Conservation (phyloP, 2,797 vertebrate genomes). For the Poecilia velifera region DNA sequence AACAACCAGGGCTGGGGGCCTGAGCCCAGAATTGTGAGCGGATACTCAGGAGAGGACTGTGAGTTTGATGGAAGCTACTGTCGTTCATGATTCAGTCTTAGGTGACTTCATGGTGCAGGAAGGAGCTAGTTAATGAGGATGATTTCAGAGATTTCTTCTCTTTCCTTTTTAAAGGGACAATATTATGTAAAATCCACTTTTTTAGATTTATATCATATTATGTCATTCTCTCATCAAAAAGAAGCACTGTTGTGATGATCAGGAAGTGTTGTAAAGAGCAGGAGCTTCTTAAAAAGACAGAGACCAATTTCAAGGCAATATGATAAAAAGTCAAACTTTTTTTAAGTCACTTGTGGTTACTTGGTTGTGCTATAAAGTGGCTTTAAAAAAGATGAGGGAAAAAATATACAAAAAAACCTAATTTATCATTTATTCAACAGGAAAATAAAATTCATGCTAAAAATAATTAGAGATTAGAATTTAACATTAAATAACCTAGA, state of each 20-base stretch:
- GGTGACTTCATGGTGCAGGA: background rate
- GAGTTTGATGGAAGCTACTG: constrained; percentile 58
- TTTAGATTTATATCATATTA: background rate
- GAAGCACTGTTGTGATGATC: too few species aligned
- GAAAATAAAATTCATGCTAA: background rate
- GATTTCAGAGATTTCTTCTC: background rate
- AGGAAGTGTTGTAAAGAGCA: too few species aligned
- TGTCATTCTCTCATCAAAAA: too few species aligned
- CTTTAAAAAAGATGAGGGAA: too few species aligned
- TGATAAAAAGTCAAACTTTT: too few species aligned
- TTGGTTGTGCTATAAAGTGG: too few species aligned
- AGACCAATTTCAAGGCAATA: too few species aligned
- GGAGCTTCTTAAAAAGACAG: too few species aligned
- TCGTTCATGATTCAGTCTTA: background rate
- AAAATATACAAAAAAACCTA: background rate
- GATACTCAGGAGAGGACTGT: constrained; percentile 96
- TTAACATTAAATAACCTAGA: background rate
- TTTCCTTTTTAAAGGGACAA: too few species aligned
- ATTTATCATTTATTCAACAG: background rate
- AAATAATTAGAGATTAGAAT: background rate
- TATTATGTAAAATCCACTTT: background rate
- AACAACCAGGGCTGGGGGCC: constrained; percentile 90
- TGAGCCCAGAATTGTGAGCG: constrained; percentile 83
- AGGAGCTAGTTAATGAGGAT: background rate
- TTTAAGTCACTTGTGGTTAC: too few species aligned